Percentiles rank a stretch among this genome's conserved stretches.
Conservation (phyloP, 2,797 vertebrate species). For the Sebastiscus albofasciatus region DNA sequence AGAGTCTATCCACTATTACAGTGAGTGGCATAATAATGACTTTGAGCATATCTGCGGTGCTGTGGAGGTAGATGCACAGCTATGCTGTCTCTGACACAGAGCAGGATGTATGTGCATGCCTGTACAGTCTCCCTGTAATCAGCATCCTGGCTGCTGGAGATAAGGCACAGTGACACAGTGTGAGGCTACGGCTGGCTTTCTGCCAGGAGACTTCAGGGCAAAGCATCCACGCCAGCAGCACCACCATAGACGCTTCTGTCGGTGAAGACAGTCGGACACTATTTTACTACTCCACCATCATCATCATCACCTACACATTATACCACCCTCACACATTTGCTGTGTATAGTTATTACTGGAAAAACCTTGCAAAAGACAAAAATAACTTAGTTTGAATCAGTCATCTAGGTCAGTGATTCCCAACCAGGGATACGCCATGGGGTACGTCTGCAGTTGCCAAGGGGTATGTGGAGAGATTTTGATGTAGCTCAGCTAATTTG, state of each 20-base stretch:
- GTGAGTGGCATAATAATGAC: constrained; percentile 50
- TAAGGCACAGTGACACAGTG: constrained; percentile 55
- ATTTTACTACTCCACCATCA: background rate
- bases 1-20: constrained; percentile 10
- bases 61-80: constrained; percentile 38
- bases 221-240: constrained; percentile 5
- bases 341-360: background rate
- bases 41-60: constrained; percentile 46
- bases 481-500: background rate
- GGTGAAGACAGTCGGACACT: background rate
- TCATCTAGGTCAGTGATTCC: constrained; percentile 2
- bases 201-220: constrained; percentile 29
- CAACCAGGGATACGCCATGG: background rate
- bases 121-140: constrained; percentile 58
- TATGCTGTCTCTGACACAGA: constrained; percentile 52
- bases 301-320: constrained; percentile 6
- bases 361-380: background rate
- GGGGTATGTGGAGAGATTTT: background rate
- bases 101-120: constrained; percentile 60
- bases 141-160: constrained; percentile 66
- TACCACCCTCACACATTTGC: background rate
- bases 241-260: background rate
- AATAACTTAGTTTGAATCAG: background rate
- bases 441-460: background rate
- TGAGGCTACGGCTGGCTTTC: constrained; percentile 25